Percentiles rank a stretch among this genome's conserved stretches.
Evolutionary conservation across 2,888 invertebrate genomes (phyloP).

Genomic region (Apodemia mormo): DNA sequence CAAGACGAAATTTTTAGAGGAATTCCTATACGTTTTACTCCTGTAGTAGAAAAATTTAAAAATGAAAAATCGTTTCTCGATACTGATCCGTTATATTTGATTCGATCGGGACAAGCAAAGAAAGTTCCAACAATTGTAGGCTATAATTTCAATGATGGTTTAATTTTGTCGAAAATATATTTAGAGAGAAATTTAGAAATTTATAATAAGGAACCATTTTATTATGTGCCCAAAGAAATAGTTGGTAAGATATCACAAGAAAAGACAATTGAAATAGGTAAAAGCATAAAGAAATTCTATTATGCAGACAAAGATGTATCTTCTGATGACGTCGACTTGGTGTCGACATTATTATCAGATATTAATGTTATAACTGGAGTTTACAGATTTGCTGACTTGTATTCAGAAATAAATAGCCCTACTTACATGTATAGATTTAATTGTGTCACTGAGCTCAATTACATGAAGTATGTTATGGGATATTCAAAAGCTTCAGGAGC

Average conservation of each 20-base stretch:
- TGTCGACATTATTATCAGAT: conserved; percentile 39
- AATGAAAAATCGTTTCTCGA: conserved; percentile 50
- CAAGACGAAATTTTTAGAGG: conserved; percentile 51
- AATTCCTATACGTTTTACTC: conserved; percentile 54
- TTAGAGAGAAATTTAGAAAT: conserved; percentile 38
- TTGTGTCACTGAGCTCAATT: conserved; percentile 43
- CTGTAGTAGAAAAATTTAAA: conserved; percentile 52
- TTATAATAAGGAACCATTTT: conserved; percentile 39
- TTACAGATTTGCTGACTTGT: conserved; percentile 40
- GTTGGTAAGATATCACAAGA: conserved; percentile 32
- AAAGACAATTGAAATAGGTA: conserved; percentile 39
- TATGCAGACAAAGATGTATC: conserved; percentile 39
- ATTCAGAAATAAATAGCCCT: conserved; percentile 26
- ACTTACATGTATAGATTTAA: conserved; percentile 44
- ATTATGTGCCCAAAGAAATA: conserved; percentile 43
- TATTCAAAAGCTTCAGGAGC: conserved; percentile 45
- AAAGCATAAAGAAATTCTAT: conserved; percentile 43
- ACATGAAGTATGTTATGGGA: conserved; percentile 37
- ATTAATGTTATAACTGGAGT: conserved; percentile 39
- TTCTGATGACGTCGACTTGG: conserved; percentile 32
- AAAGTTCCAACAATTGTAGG: conserved; percentile 56
- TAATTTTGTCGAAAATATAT: conserved; percentile 35
- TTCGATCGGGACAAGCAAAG: conserved; percentile 47
- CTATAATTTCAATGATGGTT: conserved; percentile 49
- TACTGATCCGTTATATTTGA: conserved; percentile 46